These are phyloP conservation scores for Iphiclides podalirius DNA, from an alignment of 2,888 invertebrate genomes.

Conservation along the genomic window DNA sequence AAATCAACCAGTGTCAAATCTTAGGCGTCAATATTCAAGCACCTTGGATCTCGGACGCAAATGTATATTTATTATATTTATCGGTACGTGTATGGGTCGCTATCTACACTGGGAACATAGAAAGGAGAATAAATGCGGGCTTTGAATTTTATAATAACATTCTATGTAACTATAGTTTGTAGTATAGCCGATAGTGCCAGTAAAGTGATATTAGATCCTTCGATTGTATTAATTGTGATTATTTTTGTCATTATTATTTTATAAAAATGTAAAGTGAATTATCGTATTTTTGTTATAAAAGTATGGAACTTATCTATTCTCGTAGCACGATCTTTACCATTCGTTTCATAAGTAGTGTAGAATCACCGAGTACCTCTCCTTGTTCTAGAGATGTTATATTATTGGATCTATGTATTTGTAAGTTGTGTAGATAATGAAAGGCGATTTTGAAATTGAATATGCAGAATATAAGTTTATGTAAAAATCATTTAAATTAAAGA, in stretches of 20 bases:
- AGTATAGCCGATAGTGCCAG: conserved; percentile 37
- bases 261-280: conserved; percentile 9
- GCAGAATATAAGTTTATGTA: not conserved
- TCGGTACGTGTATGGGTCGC: conserved; percentile 4
- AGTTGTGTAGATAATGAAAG: conserved; percentile 6
- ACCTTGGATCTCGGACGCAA: conserved; percentile 63
- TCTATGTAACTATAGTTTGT: conserved; percentile 26
- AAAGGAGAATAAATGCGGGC: conserved; percentile 3
- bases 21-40: conserved; percentile 43
- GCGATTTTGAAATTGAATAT: not conserved
- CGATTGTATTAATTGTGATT: conserved; percentile 29
- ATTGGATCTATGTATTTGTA: conserved; percentile 7
- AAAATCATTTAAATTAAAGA: not conserved
- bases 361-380: conserved; percentile 17
- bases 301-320: conserved; percentile 13
- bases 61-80: conserved; percentile 37
- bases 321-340: conserved; percentile 26
- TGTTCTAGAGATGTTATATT: conserved; percentile 9
- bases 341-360: conserved; percentile 16
- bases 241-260: conserved; percentile 22
- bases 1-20: conserved; percentile 75
- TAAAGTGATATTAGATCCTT: conserved; percentile 39
- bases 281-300: conserved; percentile 7
- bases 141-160: conserved; percentile 16
- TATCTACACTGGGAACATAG: conserved; percentile 11